Conservation (phyloP, 2,113 vertebrate species). For the Nesoenas mayeri region DNA sequence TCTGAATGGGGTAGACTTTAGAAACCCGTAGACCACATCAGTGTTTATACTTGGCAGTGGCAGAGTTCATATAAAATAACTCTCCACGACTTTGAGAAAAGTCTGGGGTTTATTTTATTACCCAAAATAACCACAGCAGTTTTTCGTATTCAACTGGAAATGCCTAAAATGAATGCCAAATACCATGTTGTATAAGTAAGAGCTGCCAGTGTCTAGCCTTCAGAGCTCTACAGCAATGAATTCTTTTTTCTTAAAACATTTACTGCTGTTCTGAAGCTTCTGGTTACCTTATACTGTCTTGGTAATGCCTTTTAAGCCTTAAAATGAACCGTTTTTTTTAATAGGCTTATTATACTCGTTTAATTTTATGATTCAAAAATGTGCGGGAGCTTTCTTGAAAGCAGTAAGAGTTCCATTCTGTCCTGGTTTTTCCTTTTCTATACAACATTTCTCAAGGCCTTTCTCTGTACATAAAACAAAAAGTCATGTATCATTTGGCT, state of each 20-base stretch:
- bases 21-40: not conserved
- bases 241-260: not conserved
- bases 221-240: not conserved
- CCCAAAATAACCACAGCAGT: slow-evolving; percentile 15
- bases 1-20: slow-evolving; percentile 11
- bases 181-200: slow-evolving; percentile 20
- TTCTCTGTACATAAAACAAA: not conserved
- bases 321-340: not conserved
- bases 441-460: not conserved
- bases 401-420: not conserved
- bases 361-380: not conserved
- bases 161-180: slow-evolving; percentile 12
- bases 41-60: not conserved
- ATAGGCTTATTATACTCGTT: not conserved
- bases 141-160: slow-evolving; percentile 37
- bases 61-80: slow-evolving; percentile 10
- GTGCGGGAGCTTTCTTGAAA: not conserved
- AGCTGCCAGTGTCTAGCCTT: slow-evolving; percentile 21
- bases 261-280: not conserved
- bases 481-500: not conserved
- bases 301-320: not conserved
- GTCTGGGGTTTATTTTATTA: slow-evolving; percentile 36
- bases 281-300: not conserved
- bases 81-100: not conserved
- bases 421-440: not conserved